Base-by-base conservation (phyloP, 2,113 vertebrate genomes). In the Glaucidium brasilianum region DNA sequence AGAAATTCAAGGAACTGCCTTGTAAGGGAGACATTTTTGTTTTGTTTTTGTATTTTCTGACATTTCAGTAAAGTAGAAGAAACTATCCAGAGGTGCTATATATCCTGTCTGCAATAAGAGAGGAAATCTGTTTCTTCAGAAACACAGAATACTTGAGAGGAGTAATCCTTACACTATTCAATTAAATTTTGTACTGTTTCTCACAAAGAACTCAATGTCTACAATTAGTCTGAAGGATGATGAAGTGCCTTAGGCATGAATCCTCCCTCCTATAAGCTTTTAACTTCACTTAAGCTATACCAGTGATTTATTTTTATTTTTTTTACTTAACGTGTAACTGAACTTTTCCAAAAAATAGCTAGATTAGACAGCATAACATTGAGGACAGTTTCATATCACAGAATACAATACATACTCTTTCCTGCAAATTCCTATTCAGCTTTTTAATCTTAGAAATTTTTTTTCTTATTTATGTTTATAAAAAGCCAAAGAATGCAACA, bases 31-130 rank as follows among this genome's bases (percentile, higher is more conserved):
- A 86, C 25, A 9, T 59, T 92, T 84, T 74, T 20, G 34, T 43
- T 87, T 58, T 64, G 30, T 5, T 87, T 82, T 96, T 85, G 32
- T 89, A 32, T 90, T 85, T 96, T 96, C 69, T 97, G 72, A 92
- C 68, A 76, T 73, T 73, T 94, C 45, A 71, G 75, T 39, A 13
- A 7, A 64, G 69, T 78, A 95, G 76, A 88, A 73, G 78, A 94
- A 91, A 19, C 62, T 94, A 39, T 88, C 88, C 85, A 90, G 96
- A 89, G 98, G 98, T 98, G 98, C 98, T 98, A 81, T 85, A 66
- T 77, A 88, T 93, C 90, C 91, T 96, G 53, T 94, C 83, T 77
- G 49, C 66, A 41, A 19, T 66, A 75, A 71, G 82, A 92, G 76
- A 91, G 88, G 81, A 95, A 35, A 74, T 78, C 67, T 72, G 12